phyloP scores from a whole-genome alignment of 2,113 vertebrate species.

The Pomatorhinus ruficollis region DNA sequence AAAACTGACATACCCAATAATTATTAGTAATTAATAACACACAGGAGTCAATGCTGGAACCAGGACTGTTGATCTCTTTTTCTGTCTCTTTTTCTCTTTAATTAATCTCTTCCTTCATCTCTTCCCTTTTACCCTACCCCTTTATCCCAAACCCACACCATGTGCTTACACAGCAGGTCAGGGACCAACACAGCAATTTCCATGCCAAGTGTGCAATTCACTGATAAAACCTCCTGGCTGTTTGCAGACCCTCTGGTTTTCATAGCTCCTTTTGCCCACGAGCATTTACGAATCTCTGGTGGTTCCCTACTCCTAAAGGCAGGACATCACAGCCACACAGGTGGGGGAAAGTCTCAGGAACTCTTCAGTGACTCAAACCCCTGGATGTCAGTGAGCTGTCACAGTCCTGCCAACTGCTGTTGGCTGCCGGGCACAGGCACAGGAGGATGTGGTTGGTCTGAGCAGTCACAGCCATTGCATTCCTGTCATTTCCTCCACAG shows the following conservation, averaged over 20 bases:
- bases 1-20: neutral
- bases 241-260: neutral
- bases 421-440: neutral
- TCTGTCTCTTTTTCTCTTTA: neutral
- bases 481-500: neutral
- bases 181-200: neutral
- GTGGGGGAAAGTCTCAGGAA: neutral
- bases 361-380: neutral
- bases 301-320: neutral
- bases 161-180: neutral
- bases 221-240: neutral
- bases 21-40: neutral
- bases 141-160: neutral
- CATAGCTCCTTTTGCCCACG: accelerated
- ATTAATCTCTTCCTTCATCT: neutral
- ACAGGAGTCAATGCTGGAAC: neutral
- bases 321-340: neutral
- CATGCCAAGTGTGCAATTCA: neutral
- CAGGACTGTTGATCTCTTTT: neutral
- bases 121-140: neutral
- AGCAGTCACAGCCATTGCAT: neutral
- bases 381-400: neutral
- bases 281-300: neutral
- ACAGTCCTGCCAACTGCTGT: neutral
- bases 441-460: neutral